Percentiles rank a stretch among this genome's conserved stretches.
Evolutionary conservation across 2,113 vertebrate genomes (phyloP).

Genomic region (Leptobrachium ailaonicum): DNA sequence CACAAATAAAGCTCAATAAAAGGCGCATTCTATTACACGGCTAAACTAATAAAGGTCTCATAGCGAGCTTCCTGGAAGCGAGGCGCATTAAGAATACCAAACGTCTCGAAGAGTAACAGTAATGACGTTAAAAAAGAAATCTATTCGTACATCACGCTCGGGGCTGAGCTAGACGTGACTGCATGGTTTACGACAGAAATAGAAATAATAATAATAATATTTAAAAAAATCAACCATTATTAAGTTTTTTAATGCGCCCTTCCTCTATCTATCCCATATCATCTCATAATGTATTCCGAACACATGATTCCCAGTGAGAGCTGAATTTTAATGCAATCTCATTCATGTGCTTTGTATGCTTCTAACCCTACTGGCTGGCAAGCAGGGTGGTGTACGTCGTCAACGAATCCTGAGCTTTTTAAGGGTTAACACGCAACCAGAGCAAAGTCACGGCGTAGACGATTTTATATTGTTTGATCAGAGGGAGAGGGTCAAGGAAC

Average conservation of each 20-base stretch:
- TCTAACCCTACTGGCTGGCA: background rate
- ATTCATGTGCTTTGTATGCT: background rate
- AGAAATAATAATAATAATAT: no score
- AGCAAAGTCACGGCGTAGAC: background rate
- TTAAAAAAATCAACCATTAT: no score
- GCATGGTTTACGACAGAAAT: no score
- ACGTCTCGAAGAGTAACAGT: background rate
- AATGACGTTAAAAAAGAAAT: background rate
- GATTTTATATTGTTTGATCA: no score
- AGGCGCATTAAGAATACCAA: conserved; percentile 51
- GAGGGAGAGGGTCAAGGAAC: no score
- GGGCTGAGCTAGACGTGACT: no score
- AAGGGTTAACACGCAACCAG: background rate
- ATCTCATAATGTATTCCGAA: no score
- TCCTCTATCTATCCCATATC: no score
- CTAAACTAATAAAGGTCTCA: conserved; percentile 52
- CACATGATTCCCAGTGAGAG: background rate
- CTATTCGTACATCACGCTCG: no score
- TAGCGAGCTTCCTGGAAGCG: background rate
- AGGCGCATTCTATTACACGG: conserved; percentile 55
- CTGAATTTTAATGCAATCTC: conserved; percentile 1
- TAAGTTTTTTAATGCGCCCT: no score
- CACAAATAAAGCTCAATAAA: conserved; percentile 57
- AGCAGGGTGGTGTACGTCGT: background rate
- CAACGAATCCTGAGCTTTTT: background rate